A percentile compares a stretch with the other conserved stretches of the same genome.
Evolutionary conservation across 1,140 invertebrate species (phyloP).

Genomic region (Chelonus insularis): DNA sequence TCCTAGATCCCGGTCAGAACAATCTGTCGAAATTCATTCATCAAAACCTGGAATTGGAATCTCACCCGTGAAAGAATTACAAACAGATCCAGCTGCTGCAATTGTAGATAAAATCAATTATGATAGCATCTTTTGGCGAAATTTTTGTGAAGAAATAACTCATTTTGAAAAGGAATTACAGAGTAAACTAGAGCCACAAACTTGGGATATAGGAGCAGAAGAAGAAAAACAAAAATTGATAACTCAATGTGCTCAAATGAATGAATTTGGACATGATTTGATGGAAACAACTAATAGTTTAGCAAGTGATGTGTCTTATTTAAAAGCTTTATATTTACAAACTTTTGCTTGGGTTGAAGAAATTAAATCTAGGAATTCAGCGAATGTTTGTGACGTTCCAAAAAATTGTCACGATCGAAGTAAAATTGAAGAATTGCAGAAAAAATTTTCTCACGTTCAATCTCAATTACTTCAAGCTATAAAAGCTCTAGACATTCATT

Average conservation of each 20-base stretch:
- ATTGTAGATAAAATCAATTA: constrained; percentile 28
- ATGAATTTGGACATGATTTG: constrained; percentile 58
- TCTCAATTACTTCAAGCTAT: constrained; percentile 54
- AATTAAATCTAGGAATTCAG: constrained; percentile 51
- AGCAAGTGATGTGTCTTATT: constrained; percentile 49
- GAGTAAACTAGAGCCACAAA: constrained; percentile 37
- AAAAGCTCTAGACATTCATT: constrained; percentile 53
- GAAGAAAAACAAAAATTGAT: constrained; percentile 57
- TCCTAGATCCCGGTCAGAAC: constrained; percentile 27
- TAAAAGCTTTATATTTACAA: constrained; percentile 54
- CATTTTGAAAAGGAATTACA: constrained; percentile 61
- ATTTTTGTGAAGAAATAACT: constrained; percentile 50
- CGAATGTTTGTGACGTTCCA: constrained; percentile 30
- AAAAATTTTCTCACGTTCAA: constrained; percentile 51
- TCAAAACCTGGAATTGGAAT: constrained; percentile 8
- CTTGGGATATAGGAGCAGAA: constrained; percentile 53
- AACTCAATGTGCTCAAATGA: constrained; percentile 48
- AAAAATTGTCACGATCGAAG: constrained; percentile 43
- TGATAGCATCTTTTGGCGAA: constrained; percentile 41
- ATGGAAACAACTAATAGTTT: constrained; percentile 53
- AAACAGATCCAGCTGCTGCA: neutral
- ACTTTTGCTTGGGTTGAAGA: constrained; percentile 60
- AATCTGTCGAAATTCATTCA: neutral
- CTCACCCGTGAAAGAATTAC: constrained; percentile 23
- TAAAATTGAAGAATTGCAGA: constrained; percentile 51